Evolutionary conservation across 92 coral and sea anemone species (phyloP).

Genomic region (Isaurus tuberculatus): DNA sequence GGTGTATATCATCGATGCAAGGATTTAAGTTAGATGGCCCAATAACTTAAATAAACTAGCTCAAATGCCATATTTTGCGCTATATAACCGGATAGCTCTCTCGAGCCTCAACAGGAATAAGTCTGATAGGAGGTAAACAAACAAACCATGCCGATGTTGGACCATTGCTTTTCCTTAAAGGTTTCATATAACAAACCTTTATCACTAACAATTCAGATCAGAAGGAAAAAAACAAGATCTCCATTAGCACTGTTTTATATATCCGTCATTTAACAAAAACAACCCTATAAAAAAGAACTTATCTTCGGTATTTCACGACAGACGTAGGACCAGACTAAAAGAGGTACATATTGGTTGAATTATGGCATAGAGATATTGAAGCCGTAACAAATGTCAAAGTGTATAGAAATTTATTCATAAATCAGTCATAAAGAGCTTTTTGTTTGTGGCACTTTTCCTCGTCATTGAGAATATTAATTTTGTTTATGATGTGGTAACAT

Average conservation of each 20-base stretch:
- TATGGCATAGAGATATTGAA: background rate
- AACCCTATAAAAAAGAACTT: background rate
- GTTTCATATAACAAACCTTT: too few relatives aligned
- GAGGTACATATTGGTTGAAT: background rate
- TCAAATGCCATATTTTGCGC: background rate
- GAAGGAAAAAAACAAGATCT: background rate
- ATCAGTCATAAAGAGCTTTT: background rate
- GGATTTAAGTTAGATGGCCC: background rate
- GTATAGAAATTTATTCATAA: background rate
- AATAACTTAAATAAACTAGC: background rate
- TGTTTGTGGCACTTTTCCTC: background rate
- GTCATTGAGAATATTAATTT: background rate
- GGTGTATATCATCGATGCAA: too few relatives aligned
- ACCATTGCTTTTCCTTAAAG: background rate
- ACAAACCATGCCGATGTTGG: background rate
- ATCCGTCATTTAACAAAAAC: background rate
- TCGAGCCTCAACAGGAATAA: background rate
- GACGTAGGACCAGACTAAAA: background rate
- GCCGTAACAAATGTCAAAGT: background rate
- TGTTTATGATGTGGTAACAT: background rate
- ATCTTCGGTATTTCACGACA: background rate
- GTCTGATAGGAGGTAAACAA: constrained; percentile 1
- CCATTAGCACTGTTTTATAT: background rate
- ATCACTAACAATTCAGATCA: background rate
- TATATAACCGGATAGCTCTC: background rate